These are phyloP conservation scores for Andinoacara biseriatus DNA, from an alignment of 2,113 vertebrate genomes.

Conservation along the genomic window DNA sequence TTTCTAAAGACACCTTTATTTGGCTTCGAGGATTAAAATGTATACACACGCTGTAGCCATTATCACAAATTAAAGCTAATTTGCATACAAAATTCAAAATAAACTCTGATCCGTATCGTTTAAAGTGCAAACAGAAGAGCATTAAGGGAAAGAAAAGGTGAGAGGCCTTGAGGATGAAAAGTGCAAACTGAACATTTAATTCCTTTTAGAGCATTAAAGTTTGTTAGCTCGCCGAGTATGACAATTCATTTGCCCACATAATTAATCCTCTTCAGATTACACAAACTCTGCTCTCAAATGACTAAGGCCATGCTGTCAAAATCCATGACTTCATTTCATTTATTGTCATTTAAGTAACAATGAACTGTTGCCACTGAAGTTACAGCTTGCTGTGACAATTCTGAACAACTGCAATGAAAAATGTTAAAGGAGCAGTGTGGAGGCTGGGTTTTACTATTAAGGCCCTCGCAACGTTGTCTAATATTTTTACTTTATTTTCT, in stretches of 20 bases:
- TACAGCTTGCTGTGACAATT: background rate
- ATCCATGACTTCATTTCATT: background rate
- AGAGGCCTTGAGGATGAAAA: constrained; percentile 15
- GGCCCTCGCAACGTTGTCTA: background rate
- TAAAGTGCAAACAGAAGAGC: background rate
- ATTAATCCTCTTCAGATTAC: constrained; percentile 16
- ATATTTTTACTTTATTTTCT: background rate
- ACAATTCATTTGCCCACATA: background rate
- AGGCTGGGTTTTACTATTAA: background rate
- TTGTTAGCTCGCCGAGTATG: background rate
- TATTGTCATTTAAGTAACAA: background rate
- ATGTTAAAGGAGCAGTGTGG: background rate
- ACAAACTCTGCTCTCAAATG: background rate
- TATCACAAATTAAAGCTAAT: background rate
- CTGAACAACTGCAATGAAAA: background rate
- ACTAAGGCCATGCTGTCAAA: background rate
- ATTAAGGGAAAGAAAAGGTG: background rate
- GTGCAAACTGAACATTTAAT: background rate
- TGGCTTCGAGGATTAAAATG: background rate
- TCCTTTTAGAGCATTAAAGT: background rate
- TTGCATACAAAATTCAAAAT: background rate
- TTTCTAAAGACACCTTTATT: background rate
- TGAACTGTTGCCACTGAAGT: background rate
- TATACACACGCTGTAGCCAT: background rate
- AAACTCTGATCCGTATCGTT: background rate